These are phyloP conservation scores for Sinopyrophorus schimmeli DNA, from an alignment of 2,888 invertebrate genomes.

Conservation along the genomic window DNA sequence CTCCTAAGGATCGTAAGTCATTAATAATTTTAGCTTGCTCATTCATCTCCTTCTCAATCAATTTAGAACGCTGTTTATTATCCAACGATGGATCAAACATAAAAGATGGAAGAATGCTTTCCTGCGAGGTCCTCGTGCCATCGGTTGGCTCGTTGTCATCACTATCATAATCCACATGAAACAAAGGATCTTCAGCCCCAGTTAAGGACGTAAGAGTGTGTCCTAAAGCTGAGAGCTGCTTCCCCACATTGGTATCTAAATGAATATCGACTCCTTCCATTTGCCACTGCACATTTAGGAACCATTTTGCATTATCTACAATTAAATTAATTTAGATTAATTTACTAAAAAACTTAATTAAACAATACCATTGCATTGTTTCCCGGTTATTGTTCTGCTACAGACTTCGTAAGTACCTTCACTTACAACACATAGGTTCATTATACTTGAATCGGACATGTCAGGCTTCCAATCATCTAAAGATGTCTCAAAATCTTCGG, in stretches of 20 bases:
- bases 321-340: constrained; percentile 1
- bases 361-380: constrained; percentile 70
- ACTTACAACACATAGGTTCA: constrained; percentile 96
- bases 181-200: constrained; percentile 73
- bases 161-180: constrained; percentile 70
- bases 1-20: constrained; percentile 83
- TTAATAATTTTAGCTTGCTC: constrained; percentile 96
- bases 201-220: constrained; percentile 95
- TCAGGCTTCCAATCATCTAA: constrained; percentile 98
- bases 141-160: constrained; percentile 75
- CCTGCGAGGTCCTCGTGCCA: constrained; percentile 65
- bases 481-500: constrained; percentile 95
- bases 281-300: constrained; percentile 97
- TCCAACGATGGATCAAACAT: constrained; percentile 79
- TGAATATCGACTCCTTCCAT: constrained; percentile 99
- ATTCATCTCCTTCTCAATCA: constrained; percentile 96
- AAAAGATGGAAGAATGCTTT: constrained; percentile 80
- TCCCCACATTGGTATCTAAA: constrained; percentile 93
- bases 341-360: not conserved
- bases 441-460: constrained; percentile 72
- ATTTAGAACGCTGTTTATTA: constrained; percentile 82
- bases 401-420: constrained; percentile 99
- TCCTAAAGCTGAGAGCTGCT: constrained; percentile 90
- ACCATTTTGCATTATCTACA: constrained; percentile 94
- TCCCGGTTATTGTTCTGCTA: constrained; percentile 87